These are phyloP conservation scores for Neodiprion lecontei DNA, from an alignment of 1,140 invertebrate genomes.

Conservation along the genomic window DNA sequence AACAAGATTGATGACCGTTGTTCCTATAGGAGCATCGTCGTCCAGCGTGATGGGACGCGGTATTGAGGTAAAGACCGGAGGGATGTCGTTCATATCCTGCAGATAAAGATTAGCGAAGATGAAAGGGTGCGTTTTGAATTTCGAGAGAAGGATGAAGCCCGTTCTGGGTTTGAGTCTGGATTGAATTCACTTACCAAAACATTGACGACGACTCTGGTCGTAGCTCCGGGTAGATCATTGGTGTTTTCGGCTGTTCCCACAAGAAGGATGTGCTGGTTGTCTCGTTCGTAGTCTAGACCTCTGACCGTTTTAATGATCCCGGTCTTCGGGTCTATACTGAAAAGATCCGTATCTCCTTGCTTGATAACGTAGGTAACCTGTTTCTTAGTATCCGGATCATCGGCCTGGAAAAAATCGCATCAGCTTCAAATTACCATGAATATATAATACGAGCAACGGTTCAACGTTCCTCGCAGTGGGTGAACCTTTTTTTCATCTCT, in stretches of 20 bases:
- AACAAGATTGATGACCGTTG: constrained; percentile 76
- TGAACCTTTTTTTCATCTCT: no score
- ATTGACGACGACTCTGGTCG: constrained; percentile 76
- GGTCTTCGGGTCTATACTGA: constrained; percentile 79
- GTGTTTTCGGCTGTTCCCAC: constrained; percentile 85
- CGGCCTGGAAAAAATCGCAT: constrained; percentile 60
- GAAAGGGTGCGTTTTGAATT: neutral
- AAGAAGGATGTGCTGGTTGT: constrained; percentile 75
- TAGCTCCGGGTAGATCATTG: constrained; percentile 72
- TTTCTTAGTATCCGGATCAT: constrained; percentile 80
- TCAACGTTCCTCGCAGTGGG: no score
- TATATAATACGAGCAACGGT: neutral
- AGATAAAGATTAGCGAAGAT: constrained; percentile 34
- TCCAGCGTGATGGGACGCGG: constrained; percentile 82
- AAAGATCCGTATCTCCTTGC: constrained; percentile 81
- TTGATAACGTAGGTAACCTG: constrained; percentile 86
- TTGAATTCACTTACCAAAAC: constrained; percentile 70
- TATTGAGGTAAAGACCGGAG: constrained; percentile 83
- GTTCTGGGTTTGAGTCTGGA: no score
- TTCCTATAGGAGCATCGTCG: constrained; percentile 82
- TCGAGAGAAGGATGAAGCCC: neutral
- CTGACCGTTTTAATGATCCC: constrained; percentile 79
- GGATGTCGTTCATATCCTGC: constrained; percentile 82
- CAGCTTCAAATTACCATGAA: constrained; percentile 23
- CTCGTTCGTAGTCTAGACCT: constrained; percentile 81